phyloP scores from a whole-genome alignment of 2,113 vertebrate species.

The Mellivora capensis region DNA sequence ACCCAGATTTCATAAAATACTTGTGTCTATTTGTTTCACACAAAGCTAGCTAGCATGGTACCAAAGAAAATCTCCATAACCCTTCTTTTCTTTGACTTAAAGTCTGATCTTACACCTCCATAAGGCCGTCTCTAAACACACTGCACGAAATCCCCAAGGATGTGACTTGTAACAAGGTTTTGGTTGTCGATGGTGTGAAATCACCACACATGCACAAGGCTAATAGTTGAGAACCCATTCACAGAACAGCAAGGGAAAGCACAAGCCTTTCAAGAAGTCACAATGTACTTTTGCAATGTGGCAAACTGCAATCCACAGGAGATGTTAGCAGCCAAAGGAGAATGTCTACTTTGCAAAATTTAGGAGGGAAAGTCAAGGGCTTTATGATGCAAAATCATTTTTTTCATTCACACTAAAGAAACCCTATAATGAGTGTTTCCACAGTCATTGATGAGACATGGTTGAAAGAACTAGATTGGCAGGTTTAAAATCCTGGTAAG shows the following conservation, averaged over 20 bases:
- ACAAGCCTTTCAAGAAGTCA: neutral
- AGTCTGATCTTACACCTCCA: neutral
- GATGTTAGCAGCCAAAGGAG: neutral
- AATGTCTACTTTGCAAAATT: constrained; percentile 11
- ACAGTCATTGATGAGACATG: neutral
- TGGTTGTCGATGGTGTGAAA: neutral
- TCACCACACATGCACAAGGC: neutral
- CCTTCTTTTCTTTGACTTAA: neutral
- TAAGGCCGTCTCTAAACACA: neutral
- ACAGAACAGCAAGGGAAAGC: constrained; percentile 46
- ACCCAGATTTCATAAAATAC: neutral
- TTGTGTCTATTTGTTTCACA: neutral
- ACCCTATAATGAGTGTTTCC: constrained; percentile 18
- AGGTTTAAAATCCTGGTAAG: neutral
- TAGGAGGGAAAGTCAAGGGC: neutral
- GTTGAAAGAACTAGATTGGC: neutral
- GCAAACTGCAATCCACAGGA: constrained; percentile 60
- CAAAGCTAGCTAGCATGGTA: neutral
- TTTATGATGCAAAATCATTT: neutral
- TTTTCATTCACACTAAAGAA: neutral
- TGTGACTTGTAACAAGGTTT: neutral
- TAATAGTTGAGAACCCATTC: constrained; percentile 63
- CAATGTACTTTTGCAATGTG: neutral
- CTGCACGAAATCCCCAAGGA: neutral
- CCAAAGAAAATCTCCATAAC: neutral